Conservation (phyloP, 2,797 vertebrate species). For the Loriculus beryllinus region DNA sequence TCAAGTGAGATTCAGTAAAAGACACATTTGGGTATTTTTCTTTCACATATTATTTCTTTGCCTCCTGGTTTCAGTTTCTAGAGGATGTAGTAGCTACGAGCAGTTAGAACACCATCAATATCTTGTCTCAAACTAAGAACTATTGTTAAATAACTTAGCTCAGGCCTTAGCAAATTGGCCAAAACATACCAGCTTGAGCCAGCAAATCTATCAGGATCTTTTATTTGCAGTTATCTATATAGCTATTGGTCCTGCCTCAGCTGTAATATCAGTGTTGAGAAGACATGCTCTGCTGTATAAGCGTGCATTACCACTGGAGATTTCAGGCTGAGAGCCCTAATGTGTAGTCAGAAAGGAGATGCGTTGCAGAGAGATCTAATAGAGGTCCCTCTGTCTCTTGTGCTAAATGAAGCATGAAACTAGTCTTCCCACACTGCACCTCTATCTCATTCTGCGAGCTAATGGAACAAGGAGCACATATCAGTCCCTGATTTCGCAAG, state of each 20-base stretch:
- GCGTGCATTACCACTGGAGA: not conserved
- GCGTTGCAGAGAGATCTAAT: constrained; percentile 16
- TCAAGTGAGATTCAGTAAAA: not conserved
- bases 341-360: not conserved
- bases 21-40: not conserved
- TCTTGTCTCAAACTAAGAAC: not conserved
- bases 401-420: constrained; percentile 49
- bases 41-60: constrained; percentile 3
- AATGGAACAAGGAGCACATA: not conserved
- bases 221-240: not conserved
- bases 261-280: not conserved
- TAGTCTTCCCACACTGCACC: not conserved
- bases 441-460: not conserved
- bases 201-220: not conserved
- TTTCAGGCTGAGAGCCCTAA: not conserved
- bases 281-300: not conserved
- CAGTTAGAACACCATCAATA: not conserved
- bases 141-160: not conserved
- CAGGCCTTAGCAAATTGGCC: not conserved
- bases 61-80: not conserved
- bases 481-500: not conserved
- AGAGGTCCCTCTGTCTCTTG: constrained; percentile 43
- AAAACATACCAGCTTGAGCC: not conserved
- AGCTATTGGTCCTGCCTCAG: not conserved
- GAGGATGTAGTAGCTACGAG: not conserved